A percentile compares a stretch with the other conserved stretches of the same genome.
Evolutionary conservation across 2,888 invertebrate genomes (phyloP).

Genomic region (Imbricaverruca yamaguchii): DNA sequence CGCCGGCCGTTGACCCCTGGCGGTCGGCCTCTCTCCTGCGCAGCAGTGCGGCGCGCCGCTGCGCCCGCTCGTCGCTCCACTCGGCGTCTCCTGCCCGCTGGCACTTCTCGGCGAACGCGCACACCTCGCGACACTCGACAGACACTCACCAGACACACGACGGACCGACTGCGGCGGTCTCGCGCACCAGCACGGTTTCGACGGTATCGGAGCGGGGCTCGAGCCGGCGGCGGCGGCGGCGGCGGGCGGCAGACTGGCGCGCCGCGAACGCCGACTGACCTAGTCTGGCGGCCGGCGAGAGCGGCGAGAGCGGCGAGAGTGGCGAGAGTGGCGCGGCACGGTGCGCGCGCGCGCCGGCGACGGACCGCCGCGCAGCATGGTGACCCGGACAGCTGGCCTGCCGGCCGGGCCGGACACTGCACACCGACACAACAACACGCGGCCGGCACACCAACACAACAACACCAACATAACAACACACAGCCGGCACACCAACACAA

Average conservation of each 20-base stretch:
- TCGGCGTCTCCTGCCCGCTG: too few species aligned
- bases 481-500: neutral
- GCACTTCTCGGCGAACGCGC: too few species aligned
- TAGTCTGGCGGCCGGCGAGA: neutral
- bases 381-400: neutral
- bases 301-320: neutral
- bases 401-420: neutral
- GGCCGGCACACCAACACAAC: neutral
- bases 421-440: neutral
- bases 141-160: too few species aligned
- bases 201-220: neutral
- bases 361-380: too few species aligned
- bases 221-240: neutral
- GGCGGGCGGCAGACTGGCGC: neutral
- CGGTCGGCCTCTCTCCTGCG: neutral
- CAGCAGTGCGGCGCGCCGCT: neutral
- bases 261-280: neutral
- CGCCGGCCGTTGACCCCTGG: neutral
- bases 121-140: too few species aligned
- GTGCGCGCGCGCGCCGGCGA: too few species aligned
- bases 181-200: too few species aligned
- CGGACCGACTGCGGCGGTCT: too few species aligned
- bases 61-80: too few species aligned
- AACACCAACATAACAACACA: neutral
- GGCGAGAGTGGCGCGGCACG: neutral